Percentiles rank a stretch among this genome's conserved stretches.
Evolutionary conservation across 2,888 invertebrate species (phyloP).

Genomic region (Tenodera sinensis): DNA sequence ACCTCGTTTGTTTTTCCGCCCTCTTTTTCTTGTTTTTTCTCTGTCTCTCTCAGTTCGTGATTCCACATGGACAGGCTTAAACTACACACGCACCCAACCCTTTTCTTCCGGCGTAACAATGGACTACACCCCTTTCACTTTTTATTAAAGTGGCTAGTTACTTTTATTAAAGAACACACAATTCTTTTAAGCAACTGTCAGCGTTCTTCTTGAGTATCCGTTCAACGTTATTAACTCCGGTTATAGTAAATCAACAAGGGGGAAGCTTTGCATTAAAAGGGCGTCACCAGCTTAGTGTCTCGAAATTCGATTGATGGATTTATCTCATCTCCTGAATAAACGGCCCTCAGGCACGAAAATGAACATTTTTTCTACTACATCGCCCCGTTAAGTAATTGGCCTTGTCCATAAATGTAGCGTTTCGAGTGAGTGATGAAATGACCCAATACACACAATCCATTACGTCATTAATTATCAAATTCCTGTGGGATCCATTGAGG

Average conservation of each 20-base stretch:
- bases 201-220: background rate
- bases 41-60: background rate
- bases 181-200: background rate
- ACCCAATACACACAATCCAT: no score
- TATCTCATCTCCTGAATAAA: background rate
- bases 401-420: background rate
- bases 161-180: background rate
- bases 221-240: background rate
- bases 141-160: background rate
- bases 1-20: conserved; percentile 7
- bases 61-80: background rate
- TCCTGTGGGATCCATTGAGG: no score
- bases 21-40: background rate
- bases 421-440: background rate
- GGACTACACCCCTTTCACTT: background rate
- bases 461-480: no score
- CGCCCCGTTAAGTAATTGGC: background rate
- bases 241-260: background rate
- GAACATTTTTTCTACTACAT: background rate
- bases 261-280: background rate
- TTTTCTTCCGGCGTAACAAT: background rate
- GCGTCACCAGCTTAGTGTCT: background rate
- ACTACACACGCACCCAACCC: background rate
- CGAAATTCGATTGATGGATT: background rate
- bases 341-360: background rate